Conservation (phyloP, 2,888 invertebrate genomes). For the Tetramorium bicarinatum region DNA sequence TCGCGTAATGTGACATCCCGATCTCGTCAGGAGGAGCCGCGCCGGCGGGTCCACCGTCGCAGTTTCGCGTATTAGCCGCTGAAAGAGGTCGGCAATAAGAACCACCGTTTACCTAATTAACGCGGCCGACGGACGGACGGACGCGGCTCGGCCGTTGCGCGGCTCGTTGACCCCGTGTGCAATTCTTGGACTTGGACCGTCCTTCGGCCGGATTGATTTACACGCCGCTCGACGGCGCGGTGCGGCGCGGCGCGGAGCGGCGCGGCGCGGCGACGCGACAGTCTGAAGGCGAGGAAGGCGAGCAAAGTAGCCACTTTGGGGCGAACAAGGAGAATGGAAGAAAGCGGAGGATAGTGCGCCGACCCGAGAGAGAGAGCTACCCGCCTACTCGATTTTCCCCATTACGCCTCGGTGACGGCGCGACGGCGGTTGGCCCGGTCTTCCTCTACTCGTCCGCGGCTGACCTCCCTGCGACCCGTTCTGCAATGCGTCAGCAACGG, state of each 20-base stretch:
- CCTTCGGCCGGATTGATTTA: slow-evolving; percentile 72
- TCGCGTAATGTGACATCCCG: background rate
- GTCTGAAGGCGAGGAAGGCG: background rate
- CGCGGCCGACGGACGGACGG: slow-evolving; percentile 52
- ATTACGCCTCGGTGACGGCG: background rate
- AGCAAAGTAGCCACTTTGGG: background rate
- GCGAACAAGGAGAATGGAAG: slow-evolving; percentile 11
- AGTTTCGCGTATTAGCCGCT: slow-evolving; percentile 62
- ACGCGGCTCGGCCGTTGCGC: slow-evolving; percentile 40
- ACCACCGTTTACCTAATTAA: slow-evolving; percentile 76
- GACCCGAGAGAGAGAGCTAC: slow-evolving; percentile 21
- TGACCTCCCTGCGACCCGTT: slow-evolving; percentile 61
- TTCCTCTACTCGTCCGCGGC: slow-evolving; percentile 31
- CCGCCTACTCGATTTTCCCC: slow-evolving; percentile 1
- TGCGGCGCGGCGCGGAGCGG: background rate
- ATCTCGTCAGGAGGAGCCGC: background rate
- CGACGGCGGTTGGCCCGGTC: background rate
- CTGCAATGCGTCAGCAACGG: slow-evolving; percentile 69
- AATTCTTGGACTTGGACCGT: slow-evolving; percentile 70
- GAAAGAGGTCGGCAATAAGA: slow-evolving; percentile 75
- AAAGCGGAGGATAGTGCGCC: slow-evolving; percentile 25
- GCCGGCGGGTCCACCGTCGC: slow-evolving; percentile 12
- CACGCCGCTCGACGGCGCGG: slow-evolving; percentile 5
- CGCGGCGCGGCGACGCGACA: slow-evolving; percentile 2
- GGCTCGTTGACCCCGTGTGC: slow-evolving; percentile 74